Percentiles rank a stretch among this genome's conserved stretches.
These are phyloP conservation scores for Mesodorylaimus sp. DNA, from an alignment of 2,888 invertebrate species.

Conservation along the genomic window DNA sequence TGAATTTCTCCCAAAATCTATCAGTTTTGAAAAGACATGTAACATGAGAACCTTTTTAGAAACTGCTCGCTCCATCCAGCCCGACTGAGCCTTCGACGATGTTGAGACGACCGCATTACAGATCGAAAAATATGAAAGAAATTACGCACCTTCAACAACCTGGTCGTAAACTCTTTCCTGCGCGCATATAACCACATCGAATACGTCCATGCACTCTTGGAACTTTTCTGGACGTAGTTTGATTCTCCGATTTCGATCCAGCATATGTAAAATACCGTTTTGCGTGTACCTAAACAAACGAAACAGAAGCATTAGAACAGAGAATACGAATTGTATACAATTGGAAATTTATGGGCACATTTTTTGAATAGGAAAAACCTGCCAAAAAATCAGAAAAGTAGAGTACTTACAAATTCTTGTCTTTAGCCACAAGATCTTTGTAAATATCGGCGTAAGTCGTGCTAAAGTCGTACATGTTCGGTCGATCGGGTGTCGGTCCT, in stretches of 20 bases:
- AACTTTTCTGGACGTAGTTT: slow-evolving; percentile 84
- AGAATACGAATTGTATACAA: no score
- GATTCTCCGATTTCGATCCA: slow-evolving; percentile 86
- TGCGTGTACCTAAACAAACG: slow-evolving; percentile 55
- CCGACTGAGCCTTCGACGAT: no score
- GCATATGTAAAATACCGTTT: slow-evolving; percentile 90
- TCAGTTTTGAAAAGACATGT: no score
- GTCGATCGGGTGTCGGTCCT: slow-evolving; percentile 68
- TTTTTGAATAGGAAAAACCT: background rate
- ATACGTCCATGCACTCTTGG: slow-evolving; percentile 66
- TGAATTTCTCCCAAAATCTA: no score
- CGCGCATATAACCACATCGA: slow-evolving; percentile 86
- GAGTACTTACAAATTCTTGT: slow-evolving; percentile 53
- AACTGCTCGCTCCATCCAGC: no score
- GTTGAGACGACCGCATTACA: no score
- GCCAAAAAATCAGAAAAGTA: background rate
- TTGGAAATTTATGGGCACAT: background rate
- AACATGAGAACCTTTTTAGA: no score
- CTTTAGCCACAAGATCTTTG: slow-evolving; percentile 64
- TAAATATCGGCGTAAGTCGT: slow-evolving; percentile 79
- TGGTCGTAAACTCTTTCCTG: slow-evolving; percentile 98
- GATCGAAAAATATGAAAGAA: no score
- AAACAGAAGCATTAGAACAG: no score
- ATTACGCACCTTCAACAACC: slow-evolving; percentile 60
- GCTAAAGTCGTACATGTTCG: slow-evolving; percentile 92